These are phyloP conservation scores for Lamprologus ornatipinnis DNA, from an alignment of 2,113 vertebrate species.

Conservation along the genomic window DNA sequence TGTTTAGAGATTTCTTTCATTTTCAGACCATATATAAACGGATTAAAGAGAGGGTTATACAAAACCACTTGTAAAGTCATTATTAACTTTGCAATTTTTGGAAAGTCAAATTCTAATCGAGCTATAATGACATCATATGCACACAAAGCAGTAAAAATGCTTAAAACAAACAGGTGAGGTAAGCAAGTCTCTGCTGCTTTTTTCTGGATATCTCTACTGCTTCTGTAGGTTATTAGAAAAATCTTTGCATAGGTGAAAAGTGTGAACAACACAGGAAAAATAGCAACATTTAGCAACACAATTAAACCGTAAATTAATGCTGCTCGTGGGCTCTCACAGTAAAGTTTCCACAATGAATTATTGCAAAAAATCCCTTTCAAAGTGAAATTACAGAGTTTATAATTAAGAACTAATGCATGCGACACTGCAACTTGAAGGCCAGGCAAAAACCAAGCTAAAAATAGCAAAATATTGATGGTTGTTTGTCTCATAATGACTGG, in stretches of 20 bases:
- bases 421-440: not conserved
- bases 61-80: not conserved
- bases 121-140: not conserved
- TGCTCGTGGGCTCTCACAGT: not conserved
- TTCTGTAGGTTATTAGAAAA: not conserved
- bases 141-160: not conserved
- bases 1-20: not conserved
- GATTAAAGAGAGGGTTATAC: not conserved
- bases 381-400: not conserved
- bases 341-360: not conserved
- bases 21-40: not conserved
- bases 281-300: not conserved
- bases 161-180: slow-evolving; percentile 7
- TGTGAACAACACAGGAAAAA: not conserved
- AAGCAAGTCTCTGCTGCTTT: not conserved
- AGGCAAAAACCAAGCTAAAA: not conserved
- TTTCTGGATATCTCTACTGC: not conserved
- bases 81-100: not conserved
- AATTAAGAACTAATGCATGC: not conserved
- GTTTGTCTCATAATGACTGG: not conserved
- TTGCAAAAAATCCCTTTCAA: slow-evolving; percentile 2
- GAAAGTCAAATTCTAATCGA: not conserved
- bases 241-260: not conserved
- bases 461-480: not conserved
- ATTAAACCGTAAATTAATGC: not conserved